Evolutionary conservation across 2,113 vertebrate genomes (phyloP).

Genomic region (Sylvia atricapilla): DNA sequence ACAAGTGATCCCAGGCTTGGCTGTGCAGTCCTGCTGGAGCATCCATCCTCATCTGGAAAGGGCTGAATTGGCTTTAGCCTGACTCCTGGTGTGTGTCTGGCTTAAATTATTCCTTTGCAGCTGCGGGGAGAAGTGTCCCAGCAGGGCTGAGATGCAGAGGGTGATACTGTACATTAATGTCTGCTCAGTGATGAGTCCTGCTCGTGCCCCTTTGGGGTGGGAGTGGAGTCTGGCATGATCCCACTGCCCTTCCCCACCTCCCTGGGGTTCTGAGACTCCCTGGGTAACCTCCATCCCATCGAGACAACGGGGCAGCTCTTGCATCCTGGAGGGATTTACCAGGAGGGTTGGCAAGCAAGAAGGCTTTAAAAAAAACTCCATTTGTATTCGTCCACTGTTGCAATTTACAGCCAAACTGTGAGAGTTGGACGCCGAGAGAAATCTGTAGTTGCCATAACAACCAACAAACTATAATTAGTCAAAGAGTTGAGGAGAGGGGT

Average conservation of each 20-base stretch:
- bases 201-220: not conserved
- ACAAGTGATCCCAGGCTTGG: not conserved
- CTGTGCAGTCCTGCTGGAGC: not conserved
- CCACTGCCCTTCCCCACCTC: not conserved
- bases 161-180: rapidly evolving
- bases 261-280: not conserved
- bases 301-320: not conserved
- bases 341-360: not conserved
- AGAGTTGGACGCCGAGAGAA: constrained; percentile 45
- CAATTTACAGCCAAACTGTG: constrained; percentile 53
- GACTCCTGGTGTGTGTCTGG: not conserved
- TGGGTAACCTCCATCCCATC: not conserved
- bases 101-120: not conserved
- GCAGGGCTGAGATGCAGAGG: not conserved
- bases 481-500: constrained; percentile 58
- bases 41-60: not conserved
- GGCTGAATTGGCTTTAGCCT: not conserved
- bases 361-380: not conserved
- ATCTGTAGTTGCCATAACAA: constrained; percentile 74
- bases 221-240: not conserved
- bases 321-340: not conserved
- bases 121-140: not conserved
- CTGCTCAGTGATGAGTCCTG: not conserved
- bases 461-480: constrained; percentile 73
- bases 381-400: constrained; percentile 41